Percentiles rank a stretch among this genome's conserved stretches.
Evolutionary conservation across 2,113 vertebrate species (phyloP).

Genomic region (Herpailurus yagouaroundi): DNA sequence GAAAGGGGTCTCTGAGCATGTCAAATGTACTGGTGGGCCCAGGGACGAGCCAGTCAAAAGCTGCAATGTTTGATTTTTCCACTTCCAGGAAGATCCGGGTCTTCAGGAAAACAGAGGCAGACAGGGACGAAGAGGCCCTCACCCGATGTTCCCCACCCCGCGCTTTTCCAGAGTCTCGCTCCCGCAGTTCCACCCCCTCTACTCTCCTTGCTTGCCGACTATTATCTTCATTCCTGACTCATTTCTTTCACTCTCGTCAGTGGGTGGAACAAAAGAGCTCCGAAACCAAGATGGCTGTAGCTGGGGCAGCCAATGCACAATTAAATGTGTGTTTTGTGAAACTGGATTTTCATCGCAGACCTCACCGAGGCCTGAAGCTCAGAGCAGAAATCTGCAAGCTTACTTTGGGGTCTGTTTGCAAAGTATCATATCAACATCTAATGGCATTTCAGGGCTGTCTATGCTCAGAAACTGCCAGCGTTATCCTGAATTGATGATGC

Average conservation of each 20-base stretch:
- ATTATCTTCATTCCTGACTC: background rate
- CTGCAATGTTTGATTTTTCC: background rate
- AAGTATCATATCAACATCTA: background rate
- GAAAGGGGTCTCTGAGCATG: background rate
- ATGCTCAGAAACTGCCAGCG: background rate
- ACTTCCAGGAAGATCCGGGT: background rate
- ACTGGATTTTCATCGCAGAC: background rate
- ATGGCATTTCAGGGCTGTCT: background rate
- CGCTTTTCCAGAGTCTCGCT: too few relatives aligned
- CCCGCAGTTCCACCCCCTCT: fast-evolving
- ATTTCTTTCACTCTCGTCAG: background rate
- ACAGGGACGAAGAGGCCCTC: fast-evolving
- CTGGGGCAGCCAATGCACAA: background rate
- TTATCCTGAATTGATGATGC: constrained; percentile 7
- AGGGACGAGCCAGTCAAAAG: background rate
- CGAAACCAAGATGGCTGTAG: constrained; percentile 28
- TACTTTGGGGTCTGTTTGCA: background rate
- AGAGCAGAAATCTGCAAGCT: background rate
- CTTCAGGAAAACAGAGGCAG: background rate
- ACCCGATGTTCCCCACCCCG: fast-evolving
- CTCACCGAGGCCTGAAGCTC: background rate
- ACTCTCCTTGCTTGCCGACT: background rate
- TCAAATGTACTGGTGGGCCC: background rate
- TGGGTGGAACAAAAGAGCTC: constrained; percentile 53
- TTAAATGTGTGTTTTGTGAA: background rate